Conservation (phyloP, 1,140 invertebrate genomes). For the Sesamia nonagrioides region DNA sequence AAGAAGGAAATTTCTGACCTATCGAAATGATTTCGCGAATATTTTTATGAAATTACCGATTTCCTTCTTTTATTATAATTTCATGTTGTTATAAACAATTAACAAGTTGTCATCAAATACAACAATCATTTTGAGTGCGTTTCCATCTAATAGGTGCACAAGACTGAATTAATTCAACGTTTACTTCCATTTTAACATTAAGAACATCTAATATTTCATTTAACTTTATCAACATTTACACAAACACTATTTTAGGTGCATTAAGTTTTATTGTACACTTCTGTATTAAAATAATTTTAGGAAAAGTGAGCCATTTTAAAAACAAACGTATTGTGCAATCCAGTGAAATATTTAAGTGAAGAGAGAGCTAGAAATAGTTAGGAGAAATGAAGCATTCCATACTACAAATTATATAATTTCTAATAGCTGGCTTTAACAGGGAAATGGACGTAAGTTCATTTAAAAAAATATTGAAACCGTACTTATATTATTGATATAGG, state of each 20-base stretch:
- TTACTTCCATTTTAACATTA: constrained; percentile 60
- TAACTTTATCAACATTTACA: constrained; percentile 66
- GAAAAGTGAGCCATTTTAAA: constrained; percentile 88
- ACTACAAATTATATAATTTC: constrained; percentile 81
- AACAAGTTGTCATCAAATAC: constrained; percentile 44
- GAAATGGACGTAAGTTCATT: constrained; percentile 82
- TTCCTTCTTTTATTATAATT: constrained; percentile 58
- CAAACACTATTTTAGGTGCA: constrained; percentile 79
- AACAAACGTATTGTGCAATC: constrained; percentile 85
- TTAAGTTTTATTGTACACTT: constrained; percentile 69
- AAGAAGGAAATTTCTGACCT: constrained; percentile 56
- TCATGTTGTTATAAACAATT: constrained; percentile 35
- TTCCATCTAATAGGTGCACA: constrained; percentile 71
- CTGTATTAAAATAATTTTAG: constrained; percentile 75
- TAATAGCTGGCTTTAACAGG: constrained; percentile 87
- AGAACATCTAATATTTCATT: constrained; percentile 56
- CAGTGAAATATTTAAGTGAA: constrained; percentile 85
- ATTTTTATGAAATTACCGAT: background rate
- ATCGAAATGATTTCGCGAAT: background rate
- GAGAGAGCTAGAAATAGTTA: constrained; percentile 83
- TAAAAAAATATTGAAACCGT: constrained; percentile 65
- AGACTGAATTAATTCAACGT: constrained; percentile 56
- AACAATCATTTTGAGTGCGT: constrained; percentile 61
- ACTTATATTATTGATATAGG: constrained; percentile 61
- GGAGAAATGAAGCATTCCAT: constrained; percentile 86